Evolutionary conservation across 37 sponge, comb jelly and placozoan genomes (phyloP).

Genomic region (Beroe forskalii): DNA sequence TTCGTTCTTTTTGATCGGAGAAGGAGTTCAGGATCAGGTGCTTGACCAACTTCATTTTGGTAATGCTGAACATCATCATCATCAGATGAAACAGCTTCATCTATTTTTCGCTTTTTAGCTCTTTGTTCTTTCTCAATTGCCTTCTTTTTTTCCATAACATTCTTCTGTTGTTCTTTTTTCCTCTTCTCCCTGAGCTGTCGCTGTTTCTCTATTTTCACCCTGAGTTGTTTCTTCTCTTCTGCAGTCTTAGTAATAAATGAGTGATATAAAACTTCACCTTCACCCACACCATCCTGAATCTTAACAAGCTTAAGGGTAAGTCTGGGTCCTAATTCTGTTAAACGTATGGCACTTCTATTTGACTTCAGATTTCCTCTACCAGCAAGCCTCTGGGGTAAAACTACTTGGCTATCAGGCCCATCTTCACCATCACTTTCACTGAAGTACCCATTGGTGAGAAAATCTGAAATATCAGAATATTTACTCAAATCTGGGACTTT

Average conservation of each 20-base stretch:
- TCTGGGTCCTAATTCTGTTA: conserved; percentile 52
- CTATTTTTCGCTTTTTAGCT: background rate
- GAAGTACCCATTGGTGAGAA: conserved; percentile 60
- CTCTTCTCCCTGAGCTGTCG: background rate
- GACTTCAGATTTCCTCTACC: conserved; percentile 58
- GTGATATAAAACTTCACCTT: conserved; percentile 51
- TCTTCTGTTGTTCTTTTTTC: conserved; percentile 36
- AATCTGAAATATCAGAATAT: conserved; percentile 61
- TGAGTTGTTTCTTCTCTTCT: conserved; percentile 51
- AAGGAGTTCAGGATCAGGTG: conserved; percentile 54
- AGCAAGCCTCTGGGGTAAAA: conserved; percentile 7
- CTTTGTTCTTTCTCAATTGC: background rate
- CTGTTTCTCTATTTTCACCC: conserved; percentile 30
- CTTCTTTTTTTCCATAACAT: conserved; percentile 53
- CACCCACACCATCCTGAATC: conserved; percentile 58
- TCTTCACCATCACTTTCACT: conserved; percentile 60
- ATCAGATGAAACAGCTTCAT: background rate
- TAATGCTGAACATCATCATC: conserved; percentile 63
- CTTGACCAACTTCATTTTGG: conserved; percentile 36
- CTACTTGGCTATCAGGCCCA: conserved; percentile 37
- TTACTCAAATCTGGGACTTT: conserved; percentile 49
- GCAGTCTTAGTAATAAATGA: conserved; percentile 31
- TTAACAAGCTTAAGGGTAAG: conserved; percentile 44
- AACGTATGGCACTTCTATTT: conserved; percentile 29
- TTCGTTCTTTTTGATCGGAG: conserved; percentile 15